phyloP scores from a whole-genome alignment of 2,113 vertebrate genomes.

The Pituophis catenifer region DNA sequence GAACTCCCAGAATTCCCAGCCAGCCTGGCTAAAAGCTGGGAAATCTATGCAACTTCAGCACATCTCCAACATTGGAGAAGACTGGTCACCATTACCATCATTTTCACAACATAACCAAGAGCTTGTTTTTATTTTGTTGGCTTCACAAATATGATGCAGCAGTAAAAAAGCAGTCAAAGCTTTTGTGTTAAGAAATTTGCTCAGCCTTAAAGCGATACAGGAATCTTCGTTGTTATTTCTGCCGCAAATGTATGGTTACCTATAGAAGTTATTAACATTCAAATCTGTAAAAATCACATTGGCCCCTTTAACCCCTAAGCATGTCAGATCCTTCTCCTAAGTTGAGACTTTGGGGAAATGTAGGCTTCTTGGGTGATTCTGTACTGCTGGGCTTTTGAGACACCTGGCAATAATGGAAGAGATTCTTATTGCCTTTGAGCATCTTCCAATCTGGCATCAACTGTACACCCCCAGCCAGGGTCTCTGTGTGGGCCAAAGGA shows the following conservation, averaged over 20 bases:
- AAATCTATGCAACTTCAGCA: neutral
- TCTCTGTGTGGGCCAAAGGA: neutral
- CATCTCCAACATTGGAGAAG: neutral
- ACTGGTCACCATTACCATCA: neutral
- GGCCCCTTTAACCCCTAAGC: neutral
- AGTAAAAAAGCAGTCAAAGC: neutral
- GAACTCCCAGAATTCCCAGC: neutral
- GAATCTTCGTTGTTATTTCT: neutral
- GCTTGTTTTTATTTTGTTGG: neutral
- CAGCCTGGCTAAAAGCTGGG: neutral
- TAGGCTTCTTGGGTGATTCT: neutral
- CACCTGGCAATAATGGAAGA: neutral
- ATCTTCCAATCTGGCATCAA: neutral
- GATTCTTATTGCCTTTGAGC: neutral
- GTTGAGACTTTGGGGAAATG: neutral
- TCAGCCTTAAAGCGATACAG: neutral
- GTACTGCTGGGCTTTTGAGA: neutral
- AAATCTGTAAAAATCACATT: neutral
- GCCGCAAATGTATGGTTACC: neutral
- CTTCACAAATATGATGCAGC: neutral
- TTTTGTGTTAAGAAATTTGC: neutral
- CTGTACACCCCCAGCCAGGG: neutral
- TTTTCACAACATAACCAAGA: neutral
- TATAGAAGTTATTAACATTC: neutral
- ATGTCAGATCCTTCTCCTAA: neutral